phyloP scores from a whole-genome alignment of 2,113 vertebrate genomes.

The Ancistrus triradiatus region DNA sequence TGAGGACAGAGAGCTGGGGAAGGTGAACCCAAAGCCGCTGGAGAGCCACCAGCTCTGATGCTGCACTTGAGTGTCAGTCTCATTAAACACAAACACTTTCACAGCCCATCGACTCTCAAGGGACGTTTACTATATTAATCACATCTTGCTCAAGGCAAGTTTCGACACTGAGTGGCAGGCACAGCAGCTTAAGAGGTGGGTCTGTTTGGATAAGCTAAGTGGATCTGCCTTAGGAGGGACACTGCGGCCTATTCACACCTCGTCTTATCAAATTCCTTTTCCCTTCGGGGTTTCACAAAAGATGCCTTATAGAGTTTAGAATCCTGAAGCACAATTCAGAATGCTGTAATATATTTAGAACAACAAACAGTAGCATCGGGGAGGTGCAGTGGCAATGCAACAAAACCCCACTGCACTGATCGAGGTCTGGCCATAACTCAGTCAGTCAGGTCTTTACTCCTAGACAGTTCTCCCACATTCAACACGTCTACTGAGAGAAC shows the following conservation, averaged over 20 bases:
- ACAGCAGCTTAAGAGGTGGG: constrained; percentile 12
- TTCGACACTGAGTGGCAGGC: constrained; percentile 46
- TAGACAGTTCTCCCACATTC: too few relatives aligned
- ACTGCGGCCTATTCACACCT: constrained; percentile 17
- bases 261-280: constrained; percentile 19
- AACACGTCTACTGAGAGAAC: too few relatives aligned
- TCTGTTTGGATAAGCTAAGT: constrained; percentile 26
- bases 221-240: constrained; percentile 24
- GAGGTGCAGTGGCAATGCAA: too few relatives aligned
- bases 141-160: constrained; percentile 52
- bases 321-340: too few relatives aligned
- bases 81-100: constrained; percentile 23
- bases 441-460: too few relatives aligned
- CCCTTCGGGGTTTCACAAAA: background rate
- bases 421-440: too few relatives aligned
- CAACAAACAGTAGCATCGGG: too few relatives aligned
- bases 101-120: constrained; percentile 17
- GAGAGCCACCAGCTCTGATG: constrained; percentile 21
- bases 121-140: constrained; percentile 54
- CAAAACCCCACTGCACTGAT: too few relatives aligned
- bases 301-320: background rate
- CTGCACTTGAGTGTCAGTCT: constrained; percentile 9
- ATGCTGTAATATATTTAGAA: too few relatives aligned
- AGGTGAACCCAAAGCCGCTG: constrained; percentile 11
- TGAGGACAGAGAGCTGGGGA: constrained; percentile 10